Percentiles rank a stretch among this genome's conserved stretches.
phyloP scores from a whole-genome alignment of 1,140 invertebrate species.

The Melipona quadrifasciata region DNA sequence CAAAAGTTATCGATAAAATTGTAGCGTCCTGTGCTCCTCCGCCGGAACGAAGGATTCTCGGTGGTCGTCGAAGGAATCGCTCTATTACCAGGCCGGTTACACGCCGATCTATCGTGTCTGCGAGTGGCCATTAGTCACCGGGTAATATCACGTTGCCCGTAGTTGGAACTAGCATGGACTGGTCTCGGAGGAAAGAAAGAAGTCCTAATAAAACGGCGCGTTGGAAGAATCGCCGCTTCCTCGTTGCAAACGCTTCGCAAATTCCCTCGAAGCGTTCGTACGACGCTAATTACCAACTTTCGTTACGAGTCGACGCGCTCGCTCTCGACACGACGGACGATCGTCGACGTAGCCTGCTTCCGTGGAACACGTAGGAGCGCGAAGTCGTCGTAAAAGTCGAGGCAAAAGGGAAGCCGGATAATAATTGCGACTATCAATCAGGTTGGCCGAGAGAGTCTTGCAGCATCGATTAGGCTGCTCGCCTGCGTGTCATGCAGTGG shows the following conservation, averaged over 20 bases:
- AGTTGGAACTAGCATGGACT: not conserved
- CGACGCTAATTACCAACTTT: slow-evolving; percentile 70
- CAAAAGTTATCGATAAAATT: not conserved
- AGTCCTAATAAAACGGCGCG: slow-evolving; percentile 48
- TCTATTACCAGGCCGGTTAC: slow-evolving; percentile 41
- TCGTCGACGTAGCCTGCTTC: slow-evolving; percentile 27
- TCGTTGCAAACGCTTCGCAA: slow-evolving; percentile 64
- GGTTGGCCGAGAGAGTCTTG: slow-evolving; percentile 22
- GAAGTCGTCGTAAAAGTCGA: too few species aligned
- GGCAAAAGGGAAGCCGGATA: slow-evolving; percentile 11
- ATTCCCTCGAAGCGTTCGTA: slow-evolving; percentile 48
- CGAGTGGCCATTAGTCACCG: slow-evolving; percentile 39
- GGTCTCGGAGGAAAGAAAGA: slow-evolving; percentile 30
- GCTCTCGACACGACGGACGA: slow-evolving; percentile 45
- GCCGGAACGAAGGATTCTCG: not conserved
- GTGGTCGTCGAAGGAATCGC: slow-evolving; percentile 42
- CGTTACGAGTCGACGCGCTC: slow-evolving; percentile 66
- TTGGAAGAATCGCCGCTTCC: slow-evolving; percentile 7
- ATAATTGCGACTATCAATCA: slow-evolving; percentile 66
- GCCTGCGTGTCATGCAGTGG: slow-evolving; percentile 36
- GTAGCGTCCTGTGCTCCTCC: not conserved
- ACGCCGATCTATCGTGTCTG: slow-evolving; percentile 35
- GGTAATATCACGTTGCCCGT: slow-evolving; percentile 39
- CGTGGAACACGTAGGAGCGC: slow-evolving; percentile 13
- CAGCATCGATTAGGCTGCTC: slow-evolving; percentile 64